These are phyloP conservation scores for Cantharis flavilabris DNA, from an alignment of 2,888 invertebrate genomes.

Conservation along the genomic window DNA sequence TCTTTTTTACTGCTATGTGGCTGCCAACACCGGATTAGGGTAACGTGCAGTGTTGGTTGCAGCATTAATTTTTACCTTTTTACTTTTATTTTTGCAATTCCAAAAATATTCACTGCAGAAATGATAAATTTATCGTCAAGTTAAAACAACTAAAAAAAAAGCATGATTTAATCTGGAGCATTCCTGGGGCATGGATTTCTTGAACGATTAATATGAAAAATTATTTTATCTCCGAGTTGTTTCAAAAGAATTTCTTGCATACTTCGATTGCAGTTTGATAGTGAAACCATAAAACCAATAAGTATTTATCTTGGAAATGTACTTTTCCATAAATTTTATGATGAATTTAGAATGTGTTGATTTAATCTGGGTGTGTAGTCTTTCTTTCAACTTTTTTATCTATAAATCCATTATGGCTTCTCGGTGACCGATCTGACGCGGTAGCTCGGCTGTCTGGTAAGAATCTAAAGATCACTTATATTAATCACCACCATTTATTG, in stretches of 20 bases:
- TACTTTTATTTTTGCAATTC: too few relatives aligned
- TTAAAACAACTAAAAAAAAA: neutral
- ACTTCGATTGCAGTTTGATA: neutral
- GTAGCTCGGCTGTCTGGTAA: slow-evolving; percentile 24
- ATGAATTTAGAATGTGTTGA: neutral
- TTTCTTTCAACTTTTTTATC: neutral
- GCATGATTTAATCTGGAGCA: neutral
- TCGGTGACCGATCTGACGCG: slow-evolving; percentile 20
- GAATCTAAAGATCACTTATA: slow-evolving; percentile 28
- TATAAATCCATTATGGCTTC: slow-evolving; percentile 18
- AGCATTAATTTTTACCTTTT: too few relatives aligned
- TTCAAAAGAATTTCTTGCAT: neutral
- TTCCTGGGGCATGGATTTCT: neutral
- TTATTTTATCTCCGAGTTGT: neutral
- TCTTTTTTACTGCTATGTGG: too few relatives aligned
- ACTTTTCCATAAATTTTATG: neutral
- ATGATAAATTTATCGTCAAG: neutral
- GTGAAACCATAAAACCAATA: neutral
- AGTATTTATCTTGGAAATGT: neutral
- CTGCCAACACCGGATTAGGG: too few relatives aligned
- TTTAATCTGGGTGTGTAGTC: neutral
- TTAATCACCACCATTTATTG: slow-evolving; percentile 29
- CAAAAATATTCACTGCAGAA: too few relatives aligned
- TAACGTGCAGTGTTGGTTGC: too few relatives aligned
- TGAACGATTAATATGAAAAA: neutral